Base-by-base conservation (phyloP, 2,113 vertebrate species). In the Channa maculata region DNA sequence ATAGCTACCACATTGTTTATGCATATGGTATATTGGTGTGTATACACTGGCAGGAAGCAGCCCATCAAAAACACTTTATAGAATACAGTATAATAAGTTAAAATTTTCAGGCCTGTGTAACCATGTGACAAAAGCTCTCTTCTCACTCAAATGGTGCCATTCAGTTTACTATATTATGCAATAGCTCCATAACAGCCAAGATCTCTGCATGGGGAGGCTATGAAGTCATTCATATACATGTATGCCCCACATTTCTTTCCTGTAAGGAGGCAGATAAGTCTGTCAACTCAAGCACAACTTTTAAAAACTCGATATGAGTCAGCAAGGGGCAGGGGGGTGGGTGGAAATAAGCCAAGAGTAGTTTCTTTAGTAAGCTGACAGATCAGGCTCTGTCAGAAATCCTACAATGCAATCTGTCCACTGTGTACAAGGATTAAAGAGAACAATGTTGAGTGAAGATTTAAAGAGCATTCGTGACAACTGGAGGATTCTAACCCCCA, bases 61-160 rank as follows among this genome's bases (percentile, higher is more conserved):
- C 63, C 70, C 65, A 46, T 68, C 12, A 44, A 62, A 79, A 76
- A 74, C 57, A 75, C 49, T 57, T 7, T 15, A 71, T 65, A 24
- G 37, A n/a, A 72, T 76, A 86, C 83, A 88, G 66, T 83, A 71
- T 79, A 89, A 90, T 59, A 87, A 89, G 49, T 90, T 82, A 91
- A 83, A 86, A 3, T 75, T 0, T 62, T 68, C 46, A 36, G 62
- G 77, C 89, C 91, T 92, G 88, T 92, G 88, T 89, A 91, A 92
- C 89, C 91, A 91, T 83, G 86, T 88, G 80, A 85, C 71, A 77
- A 24, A 51, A 44, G 9, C 37, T 53, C 50, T 1, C 15, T 65
- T 70, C 61, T 3, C 1, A 63, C 15, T 24, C 38, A 66, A 77
- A 24, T 82, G 57, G 15, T 53, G 9, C 48, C 54, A 5, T 53